phyloP scores from a whole-genome alignment of 2,113 vertebrate genomes.

The Cynopterus brachyotis region DNA sequence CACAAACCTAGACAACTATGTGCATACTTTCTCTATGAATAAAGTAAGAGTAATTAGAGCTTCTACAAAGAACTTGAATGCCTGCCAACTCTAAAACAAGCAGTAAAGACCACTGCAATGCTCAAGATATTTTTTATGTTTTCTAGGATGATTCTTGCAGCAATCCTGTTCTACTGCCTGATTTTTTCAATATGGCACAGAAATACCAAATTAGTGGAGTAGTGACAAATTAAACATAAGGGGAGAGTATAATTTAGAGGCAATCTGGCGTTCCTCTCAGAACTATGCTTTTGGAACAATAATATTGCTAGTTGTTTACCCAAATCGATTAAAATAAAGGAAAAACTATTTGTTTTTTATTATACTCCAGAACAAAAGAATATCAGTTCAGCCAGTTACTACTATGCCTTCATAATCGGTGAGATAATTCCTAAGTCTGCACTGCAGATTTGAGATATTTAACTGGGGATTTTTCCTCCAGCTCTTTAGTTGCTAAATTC shows the following conservation, averaged over 20 bases:
- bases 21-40: not conserved
- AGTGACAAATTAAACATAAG: slow-evolving; percentile 1
- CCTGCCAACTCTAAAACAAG: not conserved
- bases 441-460: slow-evolving; percentile 16
- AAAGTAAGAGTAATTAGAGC: not conserved
- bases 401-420: not conserved
- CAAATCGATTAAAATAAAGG: slow-evolving; percentile 52
- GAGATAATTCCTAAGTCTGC: not conserved
- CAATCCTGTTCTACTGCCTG: not conserved
- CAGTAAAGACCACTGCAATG: not conserved
- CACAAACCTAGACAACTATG: not conserved
- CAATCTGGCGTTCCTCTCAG: slow-evolving; percentile 57
- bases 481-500: not conserved
- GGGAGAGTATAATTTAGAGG: slow-evolving; percentile 8
- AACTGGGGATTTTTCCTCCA: not conserved
- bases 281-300: slow-evolving; percentile 44
- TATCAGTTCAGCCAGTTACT: not conserved
- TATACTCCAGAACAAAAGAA: slow-evolving; percentile 29
- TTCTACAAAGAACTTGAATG: slow-evolving; percentile 10
- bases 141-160: not conserved
- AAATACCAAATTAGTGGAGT: slow-evolving; percentile 39
- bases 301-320: slow-evolving; percentile 43
- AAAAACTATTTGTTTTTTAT: not conserved
- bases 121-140: not conserved
- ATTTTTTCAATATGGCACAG: not conserved